phyloP scores from a whole-genome alignment of 1,140 invertebrate species.

The Cydia fagiglandana region DNA sequence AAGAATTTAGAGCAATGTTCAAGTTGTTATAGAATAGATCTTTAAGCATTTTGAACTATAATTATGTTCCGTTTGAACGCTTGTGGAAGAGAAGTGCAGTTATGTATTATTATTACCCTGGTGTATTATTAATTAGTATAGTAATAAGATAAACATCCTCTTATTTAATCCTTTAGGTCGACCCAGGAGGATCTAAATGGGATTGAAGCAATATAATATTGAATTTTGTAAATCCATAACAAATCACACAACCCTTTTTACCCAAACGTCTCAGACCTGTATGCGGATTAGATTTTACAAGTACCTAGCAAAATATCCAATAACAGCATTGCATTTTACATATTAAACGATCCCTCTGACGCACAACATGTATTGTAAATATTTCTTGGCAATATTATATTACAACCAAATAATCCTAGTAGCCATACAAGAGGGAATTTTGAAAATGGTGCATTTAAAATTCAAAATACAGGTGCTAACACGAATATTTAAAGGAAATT shows the following conservation, averaged over 20 bases:
- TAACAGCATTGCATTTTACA: background rate
- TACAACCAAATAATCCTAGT: slow-evolving; percentile 37
- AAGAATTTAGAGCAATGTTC: slow-evolving; percentile 20
- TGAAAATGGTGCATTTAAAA: slow-evolving; percentile 70
- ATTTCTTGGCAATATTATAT: slow-evolving; percentile 25
- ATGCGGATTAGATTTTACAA: slow-evolving; percentile 49
- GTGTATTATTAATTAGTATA: slow-evolving; percentile 50
- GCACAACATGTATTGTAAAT: slow-evolving; percentile 9
- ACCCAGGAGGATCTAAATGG: slow-evolving; percentile 40
- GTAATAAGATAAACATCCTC: slow-evolving; percentile 39
- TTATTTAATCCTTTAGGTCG: slow-evolving; percentile 27
- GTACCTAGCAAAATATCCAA: slow-evolving; percentile 58
- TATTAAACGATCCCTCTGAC: slow-evolving; percentile 5
- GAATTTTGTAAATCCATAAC: slow-evolving; percentile 70
- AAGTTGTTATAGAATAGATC: slow-evolving; percentile 22
- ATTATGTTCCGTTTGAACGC: slow-evolving; percentile 43
- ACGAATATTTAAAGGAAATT: slow-evolving; percentile 65
- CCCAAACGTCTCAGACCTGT: slow-evolving; percentile 65
- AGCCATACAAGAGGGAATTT: slow-evolving; percentile 56
- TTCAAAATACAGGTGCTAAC: slow-evolving; percentile 71
- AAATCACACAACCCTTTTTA: slow-evolving; percentile 75
- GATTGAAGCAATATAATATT: slow-evolving; percentile 56
- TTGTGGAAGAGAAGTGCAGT: slow-evolving; percentile 38
- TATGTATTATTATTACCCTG: slow-evolving; percentile 54
- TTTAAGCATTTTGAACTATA: slow-evolving; percentile 44